Percentiles rank a stretch among this genome's conserved stretches.
phyloP scores from a whole-genome alignment of 2,113 vertebrate species.

The Lepus timidus region DNA sequence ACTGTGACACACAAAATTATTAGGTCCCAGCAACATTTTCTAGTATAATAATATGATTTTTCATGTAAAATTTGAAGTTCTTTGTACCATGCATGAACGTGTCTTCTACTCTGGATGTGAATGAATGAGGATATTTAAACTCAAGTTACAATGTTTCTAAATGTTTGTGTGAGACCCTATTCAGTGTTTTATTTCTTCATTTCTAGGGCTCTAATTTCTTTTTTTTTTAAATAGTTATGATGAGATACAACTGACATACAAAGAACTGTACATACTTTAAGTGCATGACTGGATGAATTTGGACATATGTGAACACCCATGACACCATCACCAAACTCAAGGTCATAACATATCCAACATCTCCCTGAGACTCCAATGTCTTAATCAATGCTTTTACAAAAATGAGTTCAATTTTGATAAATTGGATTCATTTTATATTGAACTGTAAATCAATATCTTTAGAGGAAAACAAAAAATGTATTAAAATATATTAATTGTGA shows the following conservation, averaged over 20 bases:
- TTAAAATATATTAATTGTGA: background rate
- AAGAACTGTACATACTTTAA: background rate
- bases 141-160: background rate
- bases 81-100: background rate
- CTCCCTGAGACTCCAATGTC: background rate
- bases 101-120: background rate
- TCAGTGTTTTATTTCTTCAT: background rate
- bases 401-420: background rate
- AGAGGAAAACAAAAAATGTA: background rate
- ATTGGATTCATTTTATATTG: background rate
- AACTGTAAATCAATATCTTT: background rate
- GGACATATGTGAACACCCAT: no score
- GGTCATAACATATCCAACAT: background rate
- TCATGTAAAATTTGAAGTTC: background rate
- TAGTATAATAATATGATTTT: background rate
- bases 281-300: background rate
- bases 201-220: background rate
- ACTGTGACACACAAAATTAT: background rate
- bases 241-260: background rate
- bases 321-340: background rate
- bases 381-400: background rate
- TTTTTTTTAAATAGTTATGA: background rate
- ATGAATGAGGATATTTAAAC: background rate
- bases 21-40: background rate
- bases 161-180: background rate